These are phyloP conservation scores for Amorpha juglandis DNA, from an alignment of 2,888 invertebrate genomes.

Conservation along the genomic window DNA sequence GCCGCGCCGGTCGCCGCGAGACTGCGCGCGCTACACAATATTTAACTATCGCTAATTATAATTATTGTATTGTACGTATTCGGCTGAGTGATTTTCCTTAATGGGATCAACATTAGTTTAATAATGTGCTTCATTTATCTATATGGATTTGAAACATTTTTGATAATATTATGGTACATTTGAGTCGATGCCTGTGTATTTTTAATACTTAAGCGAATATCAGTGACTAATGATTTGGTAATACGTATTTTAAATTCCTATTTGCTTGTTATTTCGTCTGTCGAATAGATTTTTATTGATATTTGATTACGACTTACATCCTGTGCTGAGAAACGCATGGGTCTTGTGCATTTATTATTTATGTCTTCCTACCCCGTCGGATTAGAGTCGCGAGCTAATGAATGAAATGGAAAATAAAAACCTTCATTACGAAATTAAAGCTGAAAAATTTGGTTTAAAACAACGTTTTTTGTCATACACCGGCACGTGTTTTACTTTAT, in stretches of 20 bases:
- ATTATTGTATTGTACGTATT: conserved; percentile 14
- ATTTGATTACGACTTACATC: neutral
- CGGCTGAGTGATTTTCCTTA: conserved; percentile 17
- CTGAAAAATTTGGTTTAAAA: too few relatives aligned
- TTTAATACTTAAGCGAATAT: neutral
- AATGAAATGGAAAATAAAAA: too few relatives aligned
- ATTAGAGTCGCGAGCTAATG: too few relatives aligned
- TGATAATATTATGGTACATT: too few relatives aligned
- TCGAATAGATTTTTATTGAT: neutral
- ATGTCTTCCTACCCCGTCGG: too few relatives aligned
- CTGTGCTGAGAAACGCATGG: neutral
- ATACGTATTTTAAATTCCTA: neutral
- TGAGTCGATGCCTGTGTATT: neutral
- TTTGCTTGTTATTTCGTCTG: neutral
- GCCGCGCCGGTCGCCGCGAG: conserved; percentile 46
- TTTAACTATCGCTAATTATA: conserved; percentile 19
- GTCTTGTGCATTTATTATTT: too few relatives aligned
- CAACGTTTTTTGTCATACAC: too few relatives aligned
- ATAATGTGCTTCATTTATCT: neutral
- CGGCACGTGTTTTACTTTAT: too few relatives aligned
- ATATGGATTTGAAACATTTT: neutral
- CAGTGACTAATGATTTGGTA: too few relatives aligned
- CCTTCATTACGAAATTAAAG: too few relatives aligned
- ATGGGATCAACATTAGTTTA: neutral
- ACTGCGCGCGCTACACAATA: conserved; percentile 26